phyloP scores from a whole-genome alignment of 2,888 invertebrate genomes.

The Drosophila pseudotalamancana region DNA sequence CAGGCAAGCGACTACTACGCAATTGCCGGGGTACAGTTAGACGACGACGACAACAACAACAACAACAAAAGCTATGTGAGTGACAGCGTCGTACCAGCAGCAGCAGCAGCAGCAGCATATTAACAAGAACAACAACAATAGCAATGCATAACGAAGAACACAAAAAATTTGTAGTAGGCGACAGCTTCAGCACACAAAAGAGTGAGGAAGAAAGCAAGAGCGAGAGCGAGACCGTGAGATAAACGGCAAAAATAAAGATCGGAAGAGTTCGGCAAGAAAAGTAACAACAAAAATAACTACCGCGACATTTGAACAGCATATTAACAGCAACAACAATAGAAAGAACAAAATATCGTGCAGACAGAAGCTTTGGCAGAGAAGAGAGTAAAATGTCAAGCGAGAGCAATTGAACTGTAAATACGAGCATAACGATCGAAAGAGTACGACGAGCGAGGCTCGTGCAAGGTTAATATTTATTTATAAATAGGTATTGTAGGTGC shows the following conservation, averaged over 20 bases:
- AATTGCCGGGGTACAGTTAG: slow-evolving; percentile 63
- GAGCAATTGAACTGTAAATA: too few relatives aligned
- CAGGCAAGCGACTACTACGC: slow-evolving; percentile 53
- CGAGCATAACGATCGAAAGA: not conserved
- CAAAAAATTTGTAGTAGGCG: slow-evolving; percentile 38
- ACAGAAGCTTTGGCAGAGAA: too few relatives aligned
- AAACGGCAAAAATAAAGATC: slow-evolving; percentile 5
- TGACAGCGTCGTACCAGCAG: not conserved
- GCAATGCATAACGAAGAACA: slow-evolving; percentile 1
- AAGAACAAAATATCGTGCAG: too few relatives aligned
- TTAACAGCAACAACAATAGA: too few relatives aligned
- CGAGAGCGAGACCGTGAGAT: not conserved
- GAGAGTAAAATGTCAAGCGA: too few relatives aligned
- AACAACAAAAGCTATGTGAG: not conserved
- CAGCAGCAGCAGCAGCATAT: slow-evolving; percentile 11
- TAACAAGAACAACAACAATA: slow-evolving; percentile 24
- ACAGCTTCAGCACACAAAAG: slow-evolving; percentile 8
- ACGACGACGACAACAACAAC: slow-evolving; percentile 2
- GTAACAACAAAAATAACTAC: too few relatives aligned
- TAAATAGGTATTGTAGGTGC: slow-evolving; percentile 59
- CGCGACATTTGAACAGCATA: too few relatives aligned
- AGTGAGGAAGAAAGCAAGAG: not conserved
- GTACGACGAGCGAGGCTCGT: slow-evolving; percentile 3
- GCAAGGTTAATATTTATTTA: slow-evolving; percentile 72
- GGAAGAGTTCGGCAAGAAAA: slow-evolving; percentile 5